Percentiles rank a stretch among this genome's conserved stretches.
Evolutionary conservation across 37 sponge, comb jelly and placozoan species (phyloP).

Genomic region (Geodia barretti): DNA sequence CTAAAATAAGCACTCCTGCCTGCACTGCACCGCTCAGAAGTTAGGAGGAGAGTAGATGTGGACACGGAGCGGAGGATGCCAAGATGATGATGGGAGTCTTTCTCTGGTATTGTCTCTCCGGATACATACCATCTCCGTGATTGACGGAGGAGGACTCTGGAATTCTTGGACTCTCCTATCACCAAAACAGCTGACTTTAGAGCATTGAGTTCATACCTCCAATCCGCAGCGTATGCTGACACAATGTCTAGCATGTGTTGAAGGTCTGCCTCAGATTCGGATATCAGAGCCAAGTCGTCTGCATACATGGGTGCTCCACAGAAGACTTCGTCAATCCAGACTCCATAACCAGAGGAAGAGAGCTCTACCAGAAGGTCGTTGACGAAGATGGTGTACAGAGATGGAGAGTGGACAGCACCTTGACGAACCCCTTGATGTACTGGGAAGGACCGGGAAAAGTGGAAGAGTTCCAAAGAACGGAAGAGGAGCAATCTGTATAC

Average conservation of each 20-base stretch:
- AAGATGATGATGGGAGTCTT: background rate
- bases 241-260: constrained; percentile 3
- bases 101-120: background rate
- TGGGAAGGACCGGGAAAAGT: background rate
- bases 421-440: constrained; percentile 4
- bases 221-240: background rate
- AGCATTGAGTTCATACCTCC: background rate
- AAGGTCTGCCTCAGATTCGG: too few relatives aligned
- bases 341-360: background rate
- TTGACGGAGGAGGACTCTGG: too few relatives aligned
- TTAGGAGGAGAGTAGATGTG: background rate
- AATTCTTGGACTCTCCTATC: too few relatives aligned
- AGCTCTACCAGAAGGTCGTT: background rate
- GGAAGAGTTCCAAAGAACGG: too few relatives aligned
- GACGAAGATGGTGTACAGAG: background rate
- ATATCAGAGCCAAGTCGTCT: constrained; percentile 2
- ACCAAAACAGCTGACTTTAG: background rate
- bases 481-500: too few relatives aligned
- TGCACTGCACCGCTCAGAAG: background rate
- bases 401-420: constrained; percentile 1
- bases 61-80: background rate
- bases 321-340: background rate
- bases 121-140: background rate
- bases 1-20: background rate
- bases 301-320: constrained; percentile 13